A percentile compares a stretch with the other conserved stretches of the same genome.
phyloP scores from a whole-genome alignment of 30 jellyfish, hydroid and myxozoan genomes.

The Rhopilema esculentum region DNA sequence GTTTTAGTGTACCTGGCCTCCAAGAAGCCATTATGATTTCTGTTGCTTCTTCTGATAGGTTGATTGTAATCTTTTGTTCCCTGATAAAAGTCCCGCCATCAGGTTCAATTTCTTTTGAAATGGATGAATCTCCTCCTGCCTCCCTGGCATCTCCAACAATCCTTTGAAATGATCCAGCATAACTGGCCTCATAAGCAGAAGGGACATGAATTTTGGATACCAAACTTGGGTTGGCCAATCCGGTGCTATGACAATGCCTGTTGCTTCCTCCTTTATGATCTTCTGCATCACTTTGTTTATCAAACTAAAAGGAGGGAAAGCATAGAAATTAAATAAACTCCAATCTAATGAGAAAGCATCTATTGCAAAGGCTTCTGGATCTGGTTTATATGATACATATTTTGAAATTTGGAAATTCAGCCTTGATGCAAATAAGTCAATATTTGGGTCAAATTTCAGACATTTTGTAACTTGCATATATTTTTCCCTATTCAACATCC shows the following conservation, averaged over 20 bases:
- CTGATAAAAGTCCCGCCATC: constrained; percentile 38
- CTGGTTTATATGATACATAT: constrained; percentile 51
- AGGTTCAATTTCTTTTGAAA: constrained; percentile 3
- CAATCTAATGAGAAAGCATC: constrained; percentile 64
- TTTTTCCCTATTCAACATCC: constrained; percentile 1
- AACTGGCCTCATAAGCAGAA: not conserved
- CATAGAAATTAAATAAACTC: constrained; percentile 42
- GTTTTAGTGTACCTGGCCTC: constrained; percentile 45
- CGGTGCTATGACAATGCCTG: not conserved
- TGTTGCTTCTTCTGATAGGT: not conserved
- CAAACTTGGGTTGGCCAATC: constrained; percentile 7
- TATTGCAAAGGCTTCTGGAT: constrained; percentile 49
- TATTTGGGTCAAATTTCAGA: constrained; percentile 7
- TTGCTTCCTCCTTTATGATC: not conserved
- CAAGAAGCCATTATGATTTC: constrained; percentile 4
- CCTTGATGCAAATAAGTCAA: constrained; percentile 59
- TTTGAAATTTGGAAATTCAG: constrained; percentile 1
- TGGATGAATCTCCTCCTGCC: not conserved
- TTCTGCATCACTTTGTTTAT: not conserved
- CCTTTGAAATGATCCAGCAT: not conserved
- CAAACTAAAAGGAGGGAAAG: constrained; percentile 59
- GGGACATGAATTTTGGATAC: not conserved
- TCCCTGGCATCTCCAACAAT: not conserved
- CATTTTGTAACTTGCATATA: not conserved
- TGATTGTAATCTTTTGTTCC: not conserved